These are phyloP conservation scores for Polydrusus pterygomalis DNA, from an alignment of 2,888 invertebrate genomes.

Conservation along the genomic window DNA sequence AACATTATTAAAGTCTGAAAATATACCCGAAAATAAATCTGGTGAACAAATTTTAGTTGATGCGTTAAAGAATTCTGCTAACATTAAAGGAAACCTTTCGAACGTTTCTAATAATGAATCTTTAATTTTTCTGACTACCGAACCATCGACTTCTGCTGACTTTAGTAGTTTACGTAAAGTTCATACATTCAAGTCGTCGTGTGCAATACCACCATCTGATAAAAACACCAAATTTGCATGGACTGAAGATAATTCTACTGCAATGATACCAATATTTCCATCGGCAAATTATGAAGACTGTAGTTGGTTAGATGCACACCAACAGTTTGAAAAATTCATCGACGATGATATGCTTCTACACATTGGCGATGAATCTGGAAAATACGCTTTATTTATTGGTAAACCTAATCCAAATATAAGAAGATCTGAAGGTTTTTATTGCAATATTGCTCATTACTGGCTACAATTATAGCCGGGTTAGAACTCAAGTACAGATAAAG, in stretches of 20 bases:
- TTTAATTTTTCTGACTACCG: too few relatives aligned
- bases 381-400: background rate
- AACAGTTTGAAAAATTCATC: conserved; percentile 7
- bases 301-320: background rate
- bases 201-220: too few relatives aligned
- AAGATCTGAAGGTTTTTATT: background rate
- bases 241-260: background rate
- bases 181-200: too few relatives aligned
- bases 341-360: background rate
- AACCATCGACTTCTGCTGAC: too few relatives aligned
- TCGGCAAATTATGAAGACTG: background rate
- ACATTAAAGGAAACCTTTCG: too few relatives aligned
- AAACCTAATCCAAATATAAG: conserved; percentile 4
- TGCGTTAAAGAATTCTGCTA: too few relatives aligned
- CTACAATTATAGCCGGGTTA: background rate
- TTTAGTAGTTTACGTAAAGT: too few relatives aligned
- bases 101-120: too few relatives aligned
- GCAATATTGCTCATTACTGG: background rate
- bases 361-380: background rate
- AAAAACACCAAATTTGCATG: background rate
- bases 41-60: too few relatives aligned
- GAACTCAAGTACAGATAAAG: background rate
- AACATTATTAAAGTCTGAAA: too few relatives aligned
- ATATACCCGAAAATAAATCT: too few relatives aligned
- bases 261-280: background rate